phyloP scores from a whole-genome alignment of 2,888 invertebrate genomes.

The Plebejus anna region DNA sequence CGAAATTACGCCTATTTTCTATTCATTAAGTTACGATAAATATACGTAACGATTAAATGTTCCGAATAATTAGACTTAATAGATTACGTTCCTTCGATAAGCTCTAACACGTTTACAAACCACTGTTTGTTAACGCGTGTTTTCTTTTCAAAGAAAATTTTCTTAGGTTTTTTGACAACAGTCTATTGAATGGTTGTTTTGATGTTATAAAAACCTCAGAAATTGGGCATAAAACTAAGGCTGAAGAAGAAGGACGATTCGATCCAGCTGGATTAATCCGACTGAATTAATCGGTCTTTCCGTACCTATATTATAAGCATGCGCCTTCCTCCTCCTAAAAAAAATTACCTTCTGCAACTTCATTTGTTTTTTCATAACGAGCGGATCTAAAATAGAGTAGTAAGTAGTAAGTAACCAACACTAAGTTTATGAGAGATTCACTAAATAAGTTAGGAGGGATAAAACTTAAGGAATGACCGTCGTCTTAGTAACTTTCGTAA shows the following conservation, averaged over 20 bases:
- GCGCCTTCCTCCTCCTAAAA: too few relatives aligned
- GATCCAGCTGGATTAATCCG: too few relatives aligned
- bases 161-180: too few relatives aligned
- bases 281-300: too few relatives aligned
- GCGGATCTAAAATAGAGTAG: neutral
- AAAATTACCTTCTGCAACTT: neutral
- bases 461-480: conserved; percentile 41
- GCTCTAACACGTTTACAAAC: neutral
- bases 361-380: neutral
- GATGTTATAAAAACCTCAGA: too few relatives aligned
- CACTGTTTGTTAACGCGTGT: neutral
- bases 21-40: conserved; percentile 38
- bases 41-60: conserved; percentile 18
- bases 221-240: too few relatives aligned
- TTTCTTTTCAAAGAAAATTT: too few relatives aligned
- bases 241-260: too few relatives aligned
- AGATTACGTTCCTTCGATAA: neutral
- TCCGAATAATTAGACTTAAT: conserved; percentile 15
- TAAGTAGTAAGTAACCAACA: conserved; percentile 10
- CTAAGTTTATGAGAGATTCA: conserved; percentile 37
- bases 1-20: conserved; percentile 42
- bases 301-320: too few relatives aligned
- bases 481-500: conserved; percentile 30
- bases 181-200: too few relatives aligned
- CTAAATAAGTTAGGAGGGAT: conserved; percentile 32